Conservation (phyloP, 1,140 invertebrate genomes). For the Mercenaria mercenaria region DNA sequence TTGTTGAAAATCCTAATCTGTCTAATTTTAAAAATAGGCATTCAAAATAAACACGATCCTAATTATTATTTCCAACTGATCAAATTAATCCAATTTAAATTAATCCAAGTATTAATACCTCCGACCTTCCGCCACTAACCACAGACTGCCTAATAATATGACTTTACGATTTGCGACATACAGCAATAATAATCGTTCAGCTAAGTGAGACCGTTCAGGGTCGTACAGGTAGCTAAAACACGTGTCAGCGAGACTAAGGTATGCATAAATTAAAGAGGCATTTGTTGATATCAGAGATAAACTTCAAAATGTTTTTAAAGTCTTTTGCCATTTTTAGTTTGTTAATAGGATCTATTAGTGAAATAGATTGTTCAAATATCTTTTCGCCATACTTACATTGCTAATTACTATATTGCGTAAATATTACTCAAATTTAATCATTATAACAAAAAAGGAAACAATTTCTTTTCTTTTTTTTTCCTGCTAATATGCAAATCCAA, state of each 20-base stretch:
- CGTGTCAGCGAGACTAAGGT: constrained; percentile 32
- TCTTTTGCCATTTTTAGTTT: background rate
- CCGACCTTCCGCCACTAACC: background rate
- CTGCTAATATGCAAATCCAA: too few relatives aligned
- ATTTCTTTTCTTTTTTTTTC: too few relatives aligned
- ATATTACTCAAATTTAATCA: too few relatives aligned
- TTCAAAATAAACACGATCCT: background rate
- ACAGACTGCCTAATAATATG: constrained; percentile 7
- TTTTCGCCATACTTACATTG: too few relatives aligned
- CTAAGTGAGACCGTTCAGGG: background rate
- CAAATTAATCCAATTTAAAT: constrained; percentile 29
- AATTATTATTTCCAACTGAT: constrained; percentile 5
- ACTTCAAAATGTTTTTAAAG: background rate
- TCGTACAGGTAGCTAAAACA: constrained; percentile 39
- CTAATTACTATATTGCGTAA: too few relatives aligned
- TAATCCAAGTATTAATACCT: background rate
- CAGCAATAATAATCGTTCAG: constrained; percentile 27
- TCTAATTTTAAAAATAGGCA: background rate
- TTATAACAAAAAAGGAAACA: too few relatives aligned
- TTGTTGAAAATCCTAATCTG: background rate
- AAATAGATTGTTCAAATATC: too few relatives aligned
- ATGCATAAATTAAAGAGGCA: constrained; percentile 49
- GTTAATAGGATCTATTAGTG: background rate
- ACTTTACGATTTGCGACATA: constrained; percentile 45
- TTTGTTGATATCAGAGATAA: background rate